A percentile compares a stretch with the other conserved stretches of the same genome.
Conservation (phyloP, 23 tunicate species). For the Ciona savignyi region DNA sequence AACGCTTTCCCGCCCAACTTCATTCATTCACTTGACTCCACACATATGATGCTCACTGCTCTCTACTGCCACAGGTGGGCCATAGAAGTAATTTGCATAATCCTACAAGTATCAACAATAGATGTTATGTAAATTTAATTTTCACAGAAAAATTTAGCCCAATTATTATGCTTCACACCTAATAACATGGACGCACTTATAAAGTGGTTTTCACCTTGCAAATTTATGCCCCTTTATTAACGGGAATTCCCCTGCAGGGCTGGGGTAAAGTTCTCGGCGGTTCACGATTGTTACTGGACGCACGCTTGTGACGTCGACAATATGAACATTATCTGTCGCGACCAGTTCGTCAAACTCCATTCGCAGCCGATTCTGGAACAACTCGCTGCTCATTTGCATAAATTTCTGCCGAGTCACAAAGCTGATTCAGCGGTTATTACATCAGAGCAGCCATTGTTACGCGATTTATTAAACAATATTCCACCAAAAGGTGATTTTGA, state of each 20-base stretch:
- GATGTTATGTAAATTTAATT: too few relatives aligned
- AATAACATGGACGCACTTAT: too few relatives aligned
- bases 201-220: too few relatives aligned
- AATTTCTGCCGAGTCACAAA: conserved; percentile 27
- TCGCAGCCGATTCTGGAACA: conserved; percentile 59
- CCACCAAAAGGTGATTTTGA: conserved; percentile 84
- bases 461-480: conserved; percentile 33
- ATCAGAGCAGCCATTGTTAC: conserved; percentile 19
- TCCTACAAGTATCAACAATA: too few relatives aligned
- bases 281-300: conserved; percentile 98
- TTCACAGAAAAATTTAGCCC: too few relatives aligned
- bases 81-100: too few relatives aligned
- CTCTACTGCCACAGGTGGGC: conserved; percentile 57
- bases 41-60: conserved; percentile 91
- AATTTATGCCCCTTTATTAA: too few relatives aligned
- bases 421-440: conserved; percentile 11
- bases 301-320: conserved; percentile 75
- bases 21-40: conserved; percentile 89
- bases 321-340: conserved; percentile 76
- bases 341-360: conserved; percentile 73
- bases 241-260: conserved; percentile 21
- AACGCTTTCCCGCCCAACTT: conserved; percentile 97
- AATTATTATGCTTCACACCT: too few relatives aligned
- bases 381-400: conserved; percentile 42
- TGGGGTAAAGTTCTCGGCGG: conserved; percentile 67